Base-by-base conservation (phyloP, 1,140 invertebrate genomes). In the Spodoptera frugiperda region DNA sequence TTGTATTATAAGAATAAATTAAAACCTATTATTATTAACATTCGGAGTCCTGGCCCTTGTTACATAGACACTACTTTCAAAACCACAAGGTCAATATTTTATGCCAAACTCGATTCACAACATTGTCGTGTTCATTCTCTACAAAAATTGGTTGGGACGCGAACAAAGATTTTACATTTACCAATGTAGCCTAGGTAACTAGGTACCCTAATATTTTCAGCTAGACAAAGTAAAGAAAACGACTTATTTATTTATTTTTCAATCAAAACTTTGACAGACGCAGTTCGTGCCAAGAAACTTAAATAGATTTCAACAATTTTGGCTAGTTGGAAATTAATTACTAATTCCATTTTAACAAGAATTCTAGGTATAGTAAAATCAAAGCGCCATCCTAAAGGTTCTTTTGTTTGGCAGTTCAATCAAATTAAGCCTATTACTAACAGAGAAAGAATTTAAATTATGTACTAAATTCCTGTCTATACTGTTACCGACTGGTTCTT, bases 301-400 rank as follows among this genome's bases (percentile, higher is more conserved):
- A 11, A 61, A 61, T 15, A 17, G 33, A 39, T 61, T 44, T 61
- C 3, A 11, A n/a, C 19, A 30, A 61, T 44, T 44, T 61, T 17
- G n/a, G 33, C 9, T 15, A 25, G 15, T 39, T 61, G n/a, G 10
- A 61, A 61, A 61, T 61, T 61, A 61, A 61, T 61, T 61, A 61
- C 14, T 10, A 44, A 44, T 61, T 61, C 33, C 14, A 12, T 61
- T 61, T 17, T 61, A 15, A 17, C 15, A n/a, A 44, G 17, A 61
- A 44, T 61, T 61, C 30, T 39, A 61, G 9, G 30, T 39, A 17
- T 17, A 44, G 30, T 39, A 17, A 44, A 61, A 61, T 61, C 25
- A 61, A 61, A 61, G 33, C n/a, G 21, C 19, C 9, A 30, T n/a
- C 14, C 33, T 14, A 61, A 30, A 39, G 17, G 30, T 61, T 44